phyloP scores from a whole-genome alignment of 2,888 invertebrate genomes.

The Auanema freiburgensis region DNA sequence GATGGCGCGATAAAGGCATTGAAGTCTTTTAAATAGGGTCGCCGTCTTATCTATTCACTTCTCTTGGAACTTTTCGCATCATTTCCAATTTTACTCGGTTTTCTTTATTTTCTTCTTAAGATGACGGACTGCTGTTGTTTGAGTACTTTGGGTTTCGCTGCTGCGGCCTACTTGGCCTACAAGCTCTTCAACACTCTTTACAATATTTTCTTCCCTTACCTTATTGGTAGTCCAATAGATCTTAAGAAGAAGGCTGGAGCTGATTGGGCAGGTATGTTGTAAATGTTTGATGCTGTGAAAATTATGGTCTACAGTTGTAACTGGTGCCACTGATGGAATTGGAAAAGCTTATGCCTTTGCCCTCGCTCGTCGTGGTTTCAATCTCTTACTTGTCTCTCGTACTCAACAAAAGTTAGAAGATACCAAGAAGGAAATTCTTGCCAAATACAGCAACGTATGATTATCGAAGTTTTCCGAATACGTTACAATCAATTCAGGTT shows the following conservation, averaged over 20 bases:
- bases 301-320: conserved; percentile 52
- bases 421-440: conserved; percentile 55
- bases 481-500: conserved; percentile 20
- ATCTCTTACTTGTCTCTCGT: conserved; percentile 59
- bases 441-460: conserved; percentile 28
- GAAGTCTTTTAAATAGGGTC: too few species aligned
- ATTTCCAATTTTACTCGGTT: too few species aligned
- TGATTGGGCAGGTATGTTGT: conserved; percentile 53
- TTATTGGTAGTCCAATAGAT: conserved; percentile 46
- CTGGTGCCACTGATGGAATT: conserved; percentile 64
- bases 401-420: conserved; percentile 57
- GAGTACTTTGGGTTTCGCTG: conserved; percentile 45
- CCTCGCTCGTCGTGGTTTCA: conserved; percentile 58
- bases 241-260: conserved; percentile 56
- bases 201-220: conserved; percentile 49
- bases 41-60: too few species aligned
- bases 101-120: too few species aligned
- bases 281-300: background rate
- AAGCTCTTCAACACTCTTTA: conserved; percentile 28
- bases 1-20: too few species aligned
- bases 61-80: too few species aligned
- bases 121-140: conserved; percentile 30
- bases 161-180: conserved; percentile 37
- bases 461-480: background rate
- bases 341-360: conserved; percentile 63